Evolutionary conservation across 2,888 invertebrate genomes (phyloP), one percentile per base, ranked within the genome.

Genomic region (Alviniconcha strummeri): DNA sequence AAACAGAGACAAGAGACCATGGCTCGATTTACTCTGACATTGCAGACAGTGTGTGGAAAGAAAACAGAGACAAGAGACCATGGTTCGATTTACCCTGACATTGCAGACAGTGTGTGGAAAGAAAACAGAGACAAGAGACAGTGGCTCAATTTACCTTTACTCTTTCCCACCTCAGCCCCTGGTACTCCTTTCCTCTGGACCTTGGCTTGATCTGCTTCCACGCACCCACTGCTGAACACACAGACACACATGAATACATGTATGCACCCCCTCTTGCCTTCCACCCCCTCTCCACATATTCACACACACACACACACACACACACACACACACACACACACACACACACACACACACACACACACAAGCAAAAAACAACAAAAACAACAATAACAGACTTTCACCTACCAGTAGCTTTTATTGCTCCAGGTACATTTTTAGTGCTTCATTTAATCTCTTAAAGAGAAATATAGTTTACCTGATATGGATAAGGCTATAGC

Each of bases 151-250:
- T 81, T 85, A 93, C 93, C 91, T 93, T 93, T 7, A 93, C 91
- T 87, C 93, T 88, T 84, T 93, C 93, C 93, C 93, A 93, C 85
- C 92, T 91, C 13, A 93, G 87, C 5, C 93, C 93, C 54, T 91
- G 89, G 86, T 91, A 93, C 67, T 91, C 91, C 74, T 91, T 89
- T 9, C 90, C 90, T 60, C 86, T 85, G 7, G 84, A 83, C 57
- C 84, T 79, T 8, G 86, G 87, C 74, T 87, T 87, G 72, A 87
- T 87, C 74, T 83, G 79, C 15, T 82, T 82, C 87, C 86, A 86
- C 6, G n/a, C 55, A 52, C 80, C 81, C 15, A 85, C 17, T 17
- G 79, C 87, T 87, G 82, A 85, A 85, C 36, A 77, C 13, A 17
- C 64, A 17, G 56, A 36, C 36, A 36, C 36, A 36, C 36, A 36